Base-by-base conservation (phyloP, 2,888 invertebrate genomes). In the Dryobota labecula region DNA sequence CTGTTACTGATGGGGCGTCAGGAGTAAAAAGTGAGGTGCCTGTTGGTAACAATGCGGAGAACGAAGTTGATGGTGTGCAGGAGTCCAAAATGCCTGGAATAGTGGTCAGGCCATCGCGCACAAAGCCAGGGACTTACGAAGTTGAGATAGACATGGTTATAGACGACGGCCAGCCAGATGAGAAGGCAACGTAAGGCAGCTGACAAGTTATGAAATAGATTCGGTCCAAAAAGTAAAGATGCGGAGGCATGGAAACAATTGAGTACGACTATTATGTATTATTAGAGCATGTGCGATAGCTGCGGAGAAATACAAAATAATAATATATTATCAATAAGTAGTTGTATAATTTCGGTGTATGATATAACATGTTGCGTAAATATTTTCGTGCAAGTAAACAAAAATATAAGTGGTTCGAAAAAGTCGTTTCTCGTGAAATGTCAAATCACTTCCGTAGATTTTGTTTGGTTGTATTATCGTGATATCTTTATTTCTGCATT, bases 61-160 rank as follows among this genome's bases (percentile, higher is more conserved):
- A 96, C 49, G 95, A 96, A 83, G 96, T 96, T 49, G 94, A 96
- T 67, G 92, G 95, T 6, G 87, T 93, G 4, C 92, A 95, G 20
- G 94, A 96, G 74, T 92, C 95, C 0, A 93, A 92, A 73, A 90
- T 93, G 84, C 96, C 96, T 1, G 95, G 92, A 11, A 93, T 94
- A 49, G 92, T 93, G 30, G 93, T 92, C 53, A 88, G 92, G 51
- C 94, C 94, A 1, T 95, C 95, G 2, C 86, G 88, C 24, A 92
- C 93, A 30, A 94, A 94, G 64, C 95, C 95, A 0, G 95, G 95
- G 7, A 94, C 94, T 0, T 95, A 92, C 63, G 95, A 95, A 78
- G 94, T 95, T 15, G 92, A 95, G 77, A 94, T 95, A 65, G 93
- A 95, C 65, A 92, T 95, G 57, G 90, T 95, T 5, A 91, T 95